phyloP scores from a whole-genome alignment of 1,140 invertebrate genomes.

The Andricus grossulariae region DNA sequence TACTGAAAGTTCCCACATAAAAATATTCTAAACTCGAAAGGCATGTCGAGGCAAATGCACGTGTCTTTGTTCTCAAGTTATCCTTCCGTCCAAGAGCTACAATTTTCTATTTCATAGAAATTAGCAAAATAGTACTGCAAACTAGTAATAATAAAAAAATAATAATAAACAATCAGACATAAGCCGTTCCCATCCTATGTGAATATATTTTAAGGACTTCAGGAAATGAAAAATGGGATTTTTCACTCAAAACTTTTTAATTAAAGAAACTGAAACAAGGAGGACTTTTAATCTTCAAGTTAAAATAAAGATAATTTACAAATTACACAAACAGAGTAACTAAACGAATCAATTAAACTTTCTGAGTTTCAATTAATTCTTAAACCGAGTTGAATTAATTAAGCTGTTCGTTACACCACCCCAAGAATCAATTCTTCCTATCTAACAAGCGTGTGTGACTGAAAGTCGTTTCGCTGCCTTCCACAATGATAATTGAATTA shows the following conservation, averaged over 20 bases:
- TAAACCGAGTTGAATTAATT: not conserved
- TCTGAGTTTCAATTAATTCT: too few relatives aligned
- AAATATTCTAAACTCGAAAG: conserved; percentile 30
- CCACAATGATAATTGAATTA: conserved; percentile 23
- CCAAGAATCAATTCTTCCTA: not conserved
- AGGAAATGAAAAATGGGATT: not conserved
- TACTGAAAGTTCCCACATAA: conserved; percentile 25
- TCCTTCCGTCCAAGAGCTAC: conserved; percentile 22
- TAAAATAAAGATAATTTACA: too few relatives aligned
- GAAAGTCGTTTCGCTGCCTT: conserved; percentile 19
- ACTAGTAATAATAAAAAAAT: conserved; percentile 16
- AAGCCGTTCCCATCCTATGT: not conserved
- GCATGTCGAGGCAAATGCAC: conserved; percentile 28
- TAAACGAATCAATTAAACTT: too few relatives aligned
- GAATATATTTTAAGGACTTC: not conserved
- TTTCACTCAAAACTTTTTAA: not conserved
- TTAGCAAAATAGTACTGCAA: conserved; percentile 8
- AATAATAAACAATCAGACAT: conserved; percentile 22
- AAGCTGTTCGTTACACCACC: not conserved
- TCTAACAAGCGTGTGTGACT: not conserved
- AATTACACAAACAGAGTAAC: too few relatives aligned
- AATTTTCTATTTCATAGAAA: conserved; percentile 31
- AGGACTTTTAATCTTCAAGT: too few relatives aligned
- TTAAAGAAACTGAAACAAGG: not conserved
- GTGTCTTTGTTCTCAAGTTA: conserved; percentile 19